Percentiles rank a stretch among this genome's conserved stretches.
phyloP scores from a whole-genome alignment of 1,140 invertebrate species.

The Tetramorium alpestre region DNA sequence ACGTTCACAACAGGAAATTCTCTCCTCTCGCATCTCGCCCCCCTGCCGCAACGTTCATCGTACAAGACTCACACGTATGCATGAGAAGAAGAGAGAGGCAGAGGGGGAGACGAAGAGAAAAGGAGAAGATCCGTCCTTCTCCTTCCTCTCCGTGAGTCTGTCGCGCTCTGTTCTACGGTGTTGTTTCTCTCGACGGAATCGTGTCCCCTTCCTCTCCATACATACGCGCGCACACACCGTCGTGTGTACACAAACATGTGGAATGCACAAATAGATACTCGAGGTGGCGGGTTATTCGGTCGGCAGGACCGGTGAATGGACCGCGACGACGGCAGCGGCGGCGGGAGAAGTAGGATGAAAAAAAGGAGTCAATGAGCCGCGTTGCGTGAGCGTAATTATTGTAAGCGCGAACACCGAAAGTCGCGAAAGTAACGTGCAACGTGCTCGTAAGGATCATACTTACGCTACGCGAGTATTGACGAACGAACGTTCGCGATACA shows the following conservation, averaged over 20 bases:
- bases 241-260: conserved; percentile 46
- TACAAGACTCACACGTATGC: conserved; percentile 43
- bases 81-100: neutral
- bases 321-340: conserved; percentile 40
- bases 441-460: neutral
- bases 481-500: neutral
- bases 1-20: conserved; percentile 85
- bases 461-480: neutral
- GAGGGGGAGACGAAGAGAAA: neutral
- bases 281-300: conserved; percentile 44
- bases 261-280: conserved; percentile 78
- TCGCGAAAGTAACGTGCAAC: neutral
- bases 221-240: conserved; percentile 35
- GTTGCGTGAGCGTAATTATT: conserved; percentile 80
- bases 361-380: conserved; percentile 77
- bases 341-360: conserved; percentile 45
- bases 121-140: conserved; percentile 5
- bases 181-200: conserved; percentile 30
- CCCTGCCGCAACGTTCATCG: conserved; percentile 54
- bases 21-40: conserved; percentile 70
- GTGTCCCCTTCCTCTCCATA: conserved; percentile 22
- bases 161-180: conserved; percentile 53
- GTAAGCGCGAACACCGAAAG: conserved; percentile 46
- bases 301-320: conserved; percentile 78
- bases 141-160: conserved; percentile 55